These are phyloP conservation scores for Cirrhinus mrigala DNA, from an alignment of 2,797 vertebrate genomes.

Conservation along the genomic window DNA sequence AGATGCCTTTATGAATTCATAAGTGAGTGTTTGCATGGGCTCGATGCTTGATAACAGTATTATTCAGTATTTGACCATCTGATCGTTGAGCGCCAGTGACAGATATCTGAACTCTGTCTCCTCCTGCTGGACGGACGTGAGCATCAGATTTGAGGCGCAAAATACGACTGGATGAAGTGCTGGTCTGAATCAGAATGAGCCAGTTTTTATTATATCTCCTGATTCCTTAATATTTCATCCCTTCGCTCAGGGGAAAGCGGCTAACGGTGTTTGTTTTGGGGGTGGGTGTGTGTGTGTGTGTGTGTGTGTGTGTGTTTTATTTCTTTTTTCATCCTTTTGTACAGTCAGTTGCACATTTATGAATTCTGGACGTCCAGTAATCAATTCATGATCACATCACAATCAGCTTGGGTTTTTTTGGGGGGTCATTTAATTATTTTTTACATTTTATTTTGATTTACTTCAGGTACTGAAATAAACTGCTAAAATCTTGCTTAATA, in stretches of 20 bases:
- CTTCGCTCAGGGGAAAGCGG: conserved; percentile 81
- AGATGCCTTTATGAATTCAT: conserved; percentile 76
- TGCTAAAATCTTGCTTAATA: conserved; percentile 47
- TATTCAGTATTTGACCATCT: conserved; percentile 54
- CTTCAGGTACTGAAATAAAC: conserved; percentile 15
- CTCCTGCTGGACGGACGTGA: not conserved
- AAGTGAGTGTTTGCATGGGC: conserved; percentile 69
- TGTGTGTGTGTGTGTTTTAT: conserved; percentile 47
- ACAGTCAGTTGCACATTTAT: not conserved
- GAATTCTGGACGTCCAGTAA: not conserved
- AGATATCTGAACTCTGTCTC: conserved; percentile 52
- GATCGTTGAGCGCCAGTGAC: conserved; percentile 71
- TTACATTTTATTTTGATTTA: not conserved
- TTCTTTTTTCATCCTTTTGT: not conserved
- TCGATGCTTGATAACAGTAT: conserved; percentile 67
- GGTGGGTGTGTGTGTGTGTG: conserved; percentile 51
- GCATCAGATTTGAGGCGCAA: conserved; percentile 74
- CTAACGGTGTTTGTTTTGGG: conserved; percentile 38
- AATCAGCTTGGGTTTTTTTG: not conserved
- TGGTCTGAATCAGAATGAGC: conserved; percentile 64
- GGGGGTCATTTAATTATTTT: not conserved
- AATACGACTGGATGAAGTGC: conserved; percentile 48
- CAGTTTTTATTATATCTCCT: conserved; percentile 50
- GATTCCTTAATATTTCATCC: conserved; percentile 55
- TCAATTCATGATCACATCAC: not conserved